Evolutionary conservation across 2,888 invertebrate genomes (phyloP), one percentile per base, ranked within the genome.

Genomic region (Lottia gigantea): DNA sequence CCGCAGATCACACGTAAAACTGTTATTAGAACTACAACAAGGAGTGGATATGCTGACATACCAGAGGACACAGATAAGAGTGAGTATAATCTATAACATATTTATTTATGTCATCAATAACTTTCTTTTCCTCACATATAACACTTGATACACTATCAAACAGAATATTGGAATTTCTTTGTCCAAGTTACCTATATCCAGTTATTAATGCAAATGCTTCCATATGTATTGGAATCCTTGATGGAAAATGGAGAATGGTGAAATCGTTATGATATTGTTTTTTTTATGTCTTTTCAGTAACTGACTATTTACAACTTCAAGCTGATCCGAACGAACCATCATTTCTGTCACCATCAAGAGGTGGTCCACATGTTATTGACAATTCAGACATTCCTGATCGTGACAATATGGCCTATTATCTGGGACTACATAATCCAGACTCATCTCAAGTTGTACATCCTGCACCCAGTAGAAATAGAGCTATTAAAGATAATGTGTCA

Each of bases 1-100:
- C 81, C 85, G 14, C 81, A 82, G 72, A 76, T 85, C 19, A 83
- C 82, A 0, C 69, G 85, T 15, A 82, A 82, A 73, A 84, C 83
- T 16, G 78, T 84, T 46, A 83, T 82, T 2, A 73, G 84, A 62
- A 78, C 84, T 16, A 85, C 85, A 11, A 81, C 84, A 7, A 77
- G 77, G 25, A 79, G 77, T 55, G 76, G 82, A n/a, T 76, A 82
- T 68, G 77, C 74, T 12, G 78, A 80, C 19, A 71, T 83, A 31
- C 85, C 82, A 61, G 76, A 79, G 62, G 76, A 80, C 16, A 78
- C 80, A 11, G 69, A 76, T 45, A 77, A 82, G 71, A 76, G 84
- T 84, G 80, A 78, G 78, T 78, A 47, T 26, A 46, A 47, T n/a
- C 16, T 25, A 6, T n/a, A n/a, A 19, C 11, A 40, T 40, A 40